These are phyloP conservation scores for Stenopsyche tienmushanensis DNA, from an alignment of 1,140 invertebrate species.

Conservation along the genomic window DNA sequence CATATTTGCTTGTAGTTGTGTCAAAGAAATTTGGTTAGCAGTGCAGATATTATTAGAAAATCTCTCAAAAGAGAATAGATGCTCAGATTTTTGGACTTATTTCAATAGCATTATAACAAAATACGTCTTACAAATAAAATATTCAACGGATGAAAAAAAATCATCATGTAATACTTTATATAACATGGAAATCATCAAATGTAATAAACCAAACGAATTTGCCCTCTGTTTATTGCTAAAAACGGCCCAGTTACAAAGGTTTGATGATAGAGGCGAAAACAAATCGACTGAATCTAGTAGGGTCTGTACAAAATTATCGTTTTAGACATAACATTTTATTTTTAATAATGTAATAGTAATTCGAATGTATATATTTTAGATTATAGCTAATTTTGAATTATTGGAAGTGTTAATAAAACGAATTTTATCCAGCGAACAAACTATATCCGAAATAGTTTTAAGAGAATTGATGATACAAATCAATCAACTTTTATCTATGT, in stretches of 20 bases:
- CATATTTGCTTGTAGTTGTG: slow-evolving; percentile 36
- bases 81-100: slow-evolving; percentile 34
- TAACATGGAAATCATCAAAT: slow-evolving; percentile 32
- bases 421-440: slow-evolving; percentile 15
- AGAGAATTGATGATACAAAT: slow-evolving; percentile 31
- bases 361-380: slow-evolving; percentile 34
- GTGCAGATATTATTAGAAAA: slow-evolving; percentile 33
- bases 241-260: slow-evolving; percentile 10
- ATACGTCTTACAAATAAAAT: slow-evolving; percentile 24
- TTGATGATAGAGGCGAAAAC: no score
- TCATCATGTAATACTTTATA: slow-evolving; percentile 20
- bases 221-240: slow-evolving; percentile 31
- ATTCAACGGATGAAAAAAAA: not conserved
- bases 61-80: slow-evolving; percentile 28
- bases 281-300: no score
- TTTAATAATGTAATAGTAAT: no score
- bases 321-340: no score
- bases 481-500: slow-evolving; percentile 28
- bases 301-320: no score
- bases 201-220: slow-evolving; percentile 29
- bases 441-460: slow-evolving; percentile 30
- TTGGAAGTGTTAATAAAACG: slow-evolving; percentile 34
- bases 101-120: slow-evolving; percentile 34
- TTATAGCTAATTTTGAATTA: slow-evolving; percentile 33
- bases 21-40: slow-evolving; percentile 32